A percentile compares a stretch with the other conserved stretches of the same genome.
Evolutionary conservation across 2,888 invertebrate genomes (phyloP).

Genomic region (Catocala fraxini): DNA sequence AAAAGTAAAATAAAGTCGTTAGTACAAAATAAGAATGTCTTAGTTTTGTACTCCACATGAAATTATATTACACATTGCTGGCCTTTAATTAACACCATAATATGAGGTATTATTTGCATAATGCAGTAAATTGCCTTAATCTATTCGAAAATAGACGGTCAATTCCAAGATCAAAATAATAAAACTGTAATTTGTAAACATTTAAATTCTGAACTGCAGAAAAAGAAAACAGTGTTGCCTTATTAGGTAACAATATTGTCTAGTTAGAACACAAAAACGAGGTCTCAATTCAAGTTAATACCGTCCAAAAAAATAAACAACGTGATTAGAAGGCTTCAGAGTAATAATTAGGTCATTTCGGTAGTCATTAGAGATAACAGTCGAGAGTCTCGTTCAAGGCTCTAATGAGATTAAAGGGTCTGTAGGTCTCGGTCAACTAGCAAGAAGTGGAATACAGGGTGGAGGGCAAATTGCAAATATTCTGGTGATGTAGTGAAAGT

Average conservation of each 20-base stretch:
- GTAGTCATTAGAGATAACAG: slow-evolving; percentile 41
- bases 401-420: slow-evolving; percentile 40
- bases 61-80: no score
- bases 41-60: no score
- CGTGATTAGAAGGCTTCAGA: slow-evolving; percentile 18
- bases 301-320: slow-evolving; percentile 22
- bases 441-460: slow-evolving; percentile 15
- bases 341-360: slow-evolving; percentile 49
- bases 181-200: not conserved
- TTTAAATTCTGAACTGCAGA: slow-evolving; percentile 1
- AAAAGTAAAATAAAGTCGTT: no score
- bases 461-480: not conserved
- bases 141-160: not conserved
- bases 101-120: no score
- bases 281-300: slow-evolving; percentile 11
- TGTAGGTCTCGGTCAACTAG: slow-evolving; percentile 47
- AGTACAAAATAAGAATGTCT: no score
- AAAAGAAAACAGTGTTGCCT: not conserved
- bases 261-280: slow-evolving; percentile 6
- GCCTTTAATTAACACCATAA: no score
- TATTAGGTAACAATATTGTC: slow-evolving; percentile 1
- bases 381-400: slow-evolving; percentile 33
- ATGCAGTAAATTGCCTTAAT: no score
- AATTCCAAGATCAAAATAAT: slow-evolving; percentile 1
- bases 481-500: not conserved